Conservation (phyloP, 2,113 vertebrate genomes). For the Lontra canadensis region DNA sequence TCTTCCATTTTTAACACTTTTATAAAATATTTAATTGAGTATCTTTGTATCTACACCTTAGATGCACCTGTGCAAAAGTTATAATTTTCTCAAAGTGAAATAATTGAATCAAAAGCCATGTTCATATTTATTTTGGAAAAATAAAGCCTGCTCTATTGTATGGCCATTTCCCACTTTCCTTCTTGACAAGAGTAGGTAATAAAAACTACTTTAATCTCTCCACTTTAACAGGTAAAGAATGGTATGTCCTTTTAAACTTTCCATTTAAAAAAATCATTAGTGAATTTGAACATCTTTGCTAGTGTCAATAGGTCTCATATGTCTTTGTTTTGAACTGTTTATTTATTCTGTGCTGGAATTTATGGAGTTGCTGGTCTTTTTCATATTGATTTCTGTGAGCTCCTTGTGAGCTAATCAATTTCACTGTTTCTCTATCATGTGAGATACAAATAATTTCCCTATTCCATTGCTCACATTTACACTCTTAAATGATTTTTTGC, state of each 20-base stretch:
- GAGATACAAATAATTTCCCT: neutral
- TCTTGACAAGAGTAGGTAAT: neutral
- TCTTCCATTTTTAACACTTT: neutral
- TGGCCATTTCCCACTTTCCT: neutral
- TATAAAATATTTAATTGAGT: neutral
- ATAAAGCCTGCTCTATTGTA: neutral
- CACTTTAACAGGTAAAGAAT: neutral
- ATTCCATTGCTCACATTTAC: neutral
- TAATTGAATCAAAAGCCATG: neutral
- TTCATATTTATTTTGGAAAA: neutral
- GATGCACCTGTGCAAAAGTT: neutral
- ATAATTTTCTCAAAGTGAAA: neutral
- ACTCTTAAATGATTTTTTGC: neutral
- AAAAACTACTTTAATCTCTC: neutral
- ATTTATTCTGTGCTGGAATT: neutral
- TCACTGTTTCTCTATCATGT: neutral
- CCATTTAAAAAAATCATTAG: neutral
- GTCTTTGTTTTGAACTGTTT: neutral
- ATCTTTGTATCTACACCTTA: neutral
- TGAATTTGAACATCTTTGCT: neutral
- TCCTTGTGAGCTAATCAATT: neutral
- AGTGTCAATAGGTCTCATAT: neutral
- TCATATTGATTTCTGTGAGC: neutral
- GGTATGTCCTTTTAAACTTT: neutral
- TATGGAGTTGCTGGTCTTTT: neutral